A percentile compares a stretch with the other conserved stretches of the same genome.
Conservation (phyloP, 2,888 invertebrate species). For the Oxycera nigricornis region DNA sequence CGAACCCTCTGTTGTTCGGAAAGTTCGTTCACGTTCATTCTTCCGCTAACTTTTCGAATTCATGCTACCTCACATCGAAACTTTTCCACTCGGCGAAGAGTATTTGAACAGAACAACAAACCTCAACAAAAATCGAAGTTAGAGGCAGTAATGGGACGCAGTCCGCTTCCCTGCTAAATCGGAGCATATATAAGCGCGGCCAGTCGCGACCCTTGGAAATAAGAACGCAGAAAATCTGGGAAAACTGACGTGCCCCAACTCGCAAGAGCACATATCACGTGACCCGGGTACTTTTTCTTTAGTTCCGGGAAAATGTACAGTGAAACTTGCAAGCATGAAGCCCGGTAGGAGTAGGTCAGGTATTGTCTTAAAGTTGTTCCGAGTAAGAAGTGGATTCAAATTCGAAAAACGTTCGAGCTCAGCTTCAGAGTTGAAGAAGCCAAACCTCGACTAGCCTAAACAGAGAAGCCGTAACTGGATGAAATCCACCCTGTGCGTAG, state of each 20-base stretch:
- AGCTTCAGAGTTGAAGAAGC: conserved; percentile 15
- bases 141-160: neutral
- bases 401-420: neutral
- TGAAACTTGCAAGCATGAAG: neutral
- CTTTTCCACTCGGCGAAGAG: conserved; percentile 7
- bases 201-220: neutral
- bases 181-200: neutral
- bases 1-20: conserved; percentile 9
- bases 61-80: conserved; percentile 10
- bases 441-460: neutral
- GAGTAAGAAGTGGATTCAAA: neutral
- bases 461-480: neutral
- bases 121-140: conserved; percentile 5
- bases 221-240: neutral
- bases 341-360: neutral
- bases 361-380: neutral
- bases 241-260: neutral
- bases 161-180: neutral
- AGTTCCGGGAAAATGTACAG: neutral
- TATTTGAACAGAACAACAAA: conserved; percentile 17
- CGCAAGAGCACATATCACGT: neutral
- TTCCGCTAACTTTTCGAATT: conserved; percentile 26
- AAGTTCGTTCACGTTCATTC: neutral
- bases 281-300: neutral
- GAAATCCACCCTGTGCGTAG: neutral